Conservation (phyloP, 2,113 vertebrate genomes). For the Pheucticus melanocephalus region DNA sequence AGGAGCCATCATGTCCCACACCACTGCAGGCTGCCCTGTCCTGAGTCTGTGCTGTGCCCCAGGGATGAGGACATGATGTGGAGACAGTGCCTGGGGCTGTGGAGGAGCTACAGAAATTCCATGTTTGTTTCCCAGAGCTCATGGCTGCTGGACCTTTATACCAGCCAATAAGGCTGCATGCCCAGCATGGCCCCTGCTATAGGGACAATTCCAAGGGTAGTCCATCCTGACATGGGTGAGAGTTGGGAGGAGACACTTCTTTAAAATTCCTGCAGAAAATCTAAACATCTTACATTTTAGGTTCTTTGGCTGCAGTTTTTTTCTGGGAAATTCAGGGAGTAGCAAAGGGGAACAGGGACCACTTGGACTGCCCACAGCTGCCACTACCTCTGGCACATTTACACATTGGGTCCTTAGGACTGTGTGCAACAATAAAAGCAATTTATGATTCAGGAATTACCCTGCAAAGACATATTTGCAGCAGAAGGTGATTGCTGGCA, state of each 20-base stretch:
- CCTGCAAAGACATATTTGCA: background rate
- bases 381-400: background rate
- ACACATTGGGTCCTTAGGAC: background rate
- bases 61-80: background rate
- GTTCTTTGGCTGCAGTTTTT: background rate
- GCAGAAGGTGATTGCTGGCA: background rate
- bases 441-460: background rate
- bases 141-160: background rate
- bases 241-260: background rate
- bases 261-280: background rate
- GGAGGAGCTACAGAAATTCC: background rate
- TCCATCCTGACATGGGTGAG: background rate
- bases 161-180: background rate
- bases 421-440: background rate
- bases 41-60: background rate
- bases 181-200: background rate
- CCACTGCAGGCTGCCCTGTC: background rate
- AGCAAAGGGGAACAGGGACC: background rate
- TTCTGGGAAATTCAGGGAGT: background rate
- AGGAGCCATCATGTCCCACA: background rate
- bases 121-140: background rate
- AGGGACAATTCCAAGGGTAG: background rate
- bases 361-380: rapidly evolving
- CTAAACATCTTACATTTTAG: background rate
- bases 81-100: background rate